phyloP scores from a whole-genome alignment of 2,888 invertebrate species.

The Vanessa cardui region DNA sequence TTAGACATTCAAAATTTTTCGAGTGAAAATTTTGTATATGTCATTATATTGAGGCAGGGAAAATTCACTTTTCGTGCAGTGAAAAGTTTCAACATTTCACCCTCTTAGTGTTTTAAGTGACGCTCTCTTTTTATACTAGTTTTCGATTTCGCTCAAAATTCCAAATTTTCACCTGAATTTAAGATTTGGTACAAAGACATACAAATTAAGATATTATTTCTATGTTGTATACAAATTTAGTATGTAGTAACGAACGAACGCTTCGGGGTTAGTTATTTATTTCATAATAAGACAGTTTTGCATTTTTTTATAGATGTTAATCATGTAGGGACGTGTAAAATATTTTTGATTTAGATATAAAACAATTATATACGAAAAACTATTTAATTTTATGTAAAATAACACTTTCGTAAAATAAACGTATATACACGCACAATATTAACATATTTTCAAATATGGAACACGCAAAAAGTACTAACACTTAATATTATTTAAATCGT shows the following conservation, averaged over 20 bases:
- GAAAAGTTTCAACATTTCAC: conserved; percentile 68
- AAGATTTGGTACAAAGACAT: conserved; percentile 79
- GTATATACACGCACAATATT: conserved; percentile 13
- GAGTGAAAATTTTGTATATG: conserved; percentile 68
- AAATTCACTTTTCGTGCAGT: conserved; percentile 66
- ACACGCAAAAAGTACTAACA: neutral
- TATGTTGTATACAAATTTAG: conserved; percentile 72
- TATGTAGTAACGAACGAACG: conserved; percentile 46
- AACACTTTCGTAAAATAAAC: conserved; percentile 15
- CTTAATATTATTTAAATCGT: conserved; percentile 11
- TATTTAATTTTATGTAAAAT: conserved; percentile 17
- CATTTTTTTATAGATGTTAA: conserved; percentile 72
- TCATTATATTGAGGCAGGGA: conserved; percentile 55
- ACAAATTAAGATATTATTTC: conserved; percentile 78
- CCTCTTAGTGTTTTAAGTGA: conserved; percentile 49
- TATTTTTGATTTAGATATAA: conserved; percentile 63
- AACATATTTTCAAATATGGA: conserved; percentile 4
- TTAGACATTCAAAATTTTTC: conserved; percentile 73
- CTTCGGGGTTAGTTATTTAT: conserved; percentile 66
- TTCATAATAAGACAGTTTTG: conserved; percentile 67
- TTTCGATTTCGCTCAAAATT: conserved; percentile 57
- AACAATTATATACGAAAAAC: conserved; percentile 41
- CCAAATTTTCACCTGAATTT: conserved; percentile 55
- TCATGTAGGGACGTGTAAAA: conserved; percentile 62
- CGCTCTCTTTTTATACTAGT: conserved; percentile 62